A percentile compares a stretch with the other conserved stretches of the same genome.
phyloP scores from a whole-genome alignment of 2,888 invertebrate genomes.

The Onthophagus sagittarius region DNA sequence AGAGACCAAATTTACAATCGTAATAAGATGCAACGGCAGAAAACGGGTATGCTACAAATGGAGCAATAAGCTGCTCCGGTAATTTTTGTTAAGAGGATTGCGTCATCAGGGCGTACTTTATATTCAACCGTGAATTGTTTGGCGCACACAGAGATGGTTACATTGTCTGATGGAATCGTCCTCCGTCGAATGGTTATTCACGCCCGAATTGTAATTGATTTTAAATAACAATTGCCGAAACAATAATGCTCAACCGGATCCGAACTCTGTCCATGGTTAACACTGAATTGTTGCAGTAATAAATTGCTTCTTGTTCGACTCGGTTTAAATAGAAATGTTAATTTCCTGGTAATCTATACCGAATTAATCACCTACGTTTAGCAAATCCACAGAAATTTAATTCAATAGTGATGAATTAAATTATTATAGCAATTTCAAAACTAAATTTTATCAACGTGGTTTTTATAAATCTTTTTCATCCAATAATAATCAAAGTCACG shows the following conservation, averaged over 20 bases:
- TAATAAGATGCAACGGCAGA: background rate
- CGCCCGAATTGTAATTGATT: background rate
- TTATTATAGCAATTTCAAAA: no score
- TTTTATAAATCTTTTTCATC: no score
- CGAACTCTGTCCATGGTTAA: background rate
- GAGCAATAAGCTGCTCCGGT: background rate
- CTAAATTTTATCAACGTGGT: no score
- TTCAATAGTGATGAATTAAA: no score
- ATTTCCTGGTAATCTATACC: background rate
- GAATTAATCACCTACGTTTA: background rate
- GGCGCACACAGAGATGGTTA: background rate
- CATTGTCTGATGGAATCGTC: background rate
- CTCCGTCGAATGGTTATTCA: background rate
- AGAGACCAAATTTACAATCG: background rate
- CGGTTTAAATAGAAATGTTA: background rate
- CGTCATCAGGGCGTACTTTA: background rate
- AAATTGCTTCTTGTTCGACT: background rate
- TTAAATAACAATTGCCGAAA: background rate
- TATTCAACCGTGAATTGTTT: background rate
- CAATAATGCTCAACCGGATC: background rate
- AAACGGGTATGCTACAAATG: background rate
- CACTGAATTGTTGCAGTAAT: background rate
- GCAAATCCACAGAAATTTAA: background rate
- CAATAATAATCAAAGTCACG: no score
- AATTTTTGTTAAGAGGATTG: background rate